These are phyloP conservation scores for Diglossa cyanea DNA, from an alignment of 2,797 vertebrate genomes.

Conservation along the genomic window DNA sequence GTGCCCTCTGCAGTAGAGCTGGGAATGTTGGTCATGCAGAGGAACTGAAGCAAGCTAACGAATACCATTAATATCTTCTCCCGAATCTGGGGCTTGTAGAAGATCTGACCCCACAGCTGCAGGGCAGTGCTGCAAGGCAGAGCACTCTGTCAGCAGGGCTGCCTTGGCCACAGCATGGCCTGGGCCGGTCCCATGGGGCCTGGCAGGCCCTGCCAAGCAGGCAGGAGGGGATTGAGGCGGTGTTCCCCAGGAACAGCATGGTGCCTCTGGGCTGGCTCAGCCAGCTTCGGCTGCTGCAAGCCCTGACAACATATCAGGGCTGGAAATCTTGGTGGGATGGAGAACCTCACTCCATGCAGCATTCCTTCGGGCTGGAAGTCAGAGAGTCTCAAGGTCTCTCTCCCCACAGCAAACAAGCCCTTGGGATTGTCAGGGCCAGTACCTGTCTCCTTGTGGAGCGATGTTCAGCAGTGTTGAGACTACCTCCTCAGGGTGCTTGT, in stretches of 20 bases:
- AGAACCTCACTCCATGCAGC: accelerated
- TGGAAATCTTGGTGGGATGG: background rate
- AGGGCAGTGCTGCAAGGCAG: background rate
- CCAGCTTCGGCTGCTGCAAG: background rate
- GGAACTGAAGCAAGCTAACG: accelerated
- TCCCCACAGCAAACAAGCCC: background rate
- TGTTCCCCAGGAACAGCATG: background rate
- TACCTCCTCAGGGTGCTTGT: background rate
- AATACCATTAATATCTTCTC: background rate
- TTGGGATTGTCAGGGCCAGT: background rate
- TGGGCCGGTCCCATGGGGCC: background rate
- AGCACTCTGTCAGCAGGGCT: background rate
- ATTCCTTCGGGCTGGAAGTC: background rate
- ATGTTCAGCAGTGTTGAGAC: background rate
- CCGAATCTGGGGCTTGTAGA: background rate
- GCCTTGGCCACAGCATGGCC: background rate
- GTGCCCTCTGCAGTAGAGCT: background rate
- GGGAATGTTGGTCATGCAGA: background rate
- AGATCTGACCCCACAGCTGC: background rate
- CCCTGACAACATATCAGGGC: accelerated
- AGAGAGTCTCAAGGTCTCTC: background rate
- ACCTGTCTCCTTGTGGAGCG: background rate
- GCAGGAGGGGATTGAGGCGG: background rate
- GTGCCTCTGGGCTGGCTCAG: background rate
- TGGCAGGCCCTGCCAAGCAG: background rate